A percentile compares a stretch with the other conserved stretches of the same genome.
These are phyloP conservation scores for Sinopyrophorus schimmeli DNA, from an alignment of 2,888 invertebrate species.

Conservation along the genomic window DNA sequence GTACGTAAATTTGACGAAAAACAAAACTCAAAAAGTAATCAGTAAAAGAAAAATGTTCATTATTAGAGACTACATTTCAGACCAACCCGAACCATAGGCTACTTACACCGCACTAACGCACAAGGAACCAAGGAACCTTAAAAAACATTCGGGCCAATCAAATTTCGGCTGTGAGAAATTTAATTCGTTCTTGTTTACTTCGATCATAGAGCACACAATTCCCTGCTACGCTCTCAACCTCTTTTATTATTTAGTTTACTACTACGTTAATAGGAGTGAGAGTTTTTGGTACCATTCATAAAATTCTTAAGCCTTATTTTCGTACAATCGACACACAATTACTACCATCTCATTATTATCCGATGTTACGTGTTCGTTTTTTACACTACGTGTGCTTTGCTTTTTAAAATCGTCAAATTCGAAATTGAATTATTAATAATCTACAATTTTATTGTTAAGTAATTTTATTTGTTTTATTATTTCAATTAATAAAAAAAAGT, in stretches of 20 bases:
- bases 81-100: slow-evolving; percentile 44
- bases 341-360: too few relatives aligned
- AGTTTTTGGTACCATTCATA: slow-evolving; percentile 50
- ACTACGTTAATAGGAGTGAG: slow-evolving; percentile 44
- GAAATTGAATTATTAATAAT: too few relatives aligned
- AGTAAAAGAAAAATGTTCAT: slow-evolving; percentile 31
- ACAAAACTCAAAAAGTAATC: slow-evolving; percentile 32
- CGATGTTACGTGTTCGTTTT: too few relatives aligned
- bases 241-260: slow-evolving; percentile 47
- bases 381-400: too few relatives aligned
- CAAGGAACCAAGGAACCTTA: slow-evolving; percentile 47
- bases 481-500: too few relatives aligned
- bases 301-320: slow-evolving; percentile 43
- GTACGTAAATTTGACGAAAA: slow-evolving; percentile 23
- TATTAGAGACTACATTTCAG: slow-evolving; percentile 39
- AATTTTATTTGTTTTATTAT: too few relatives aligned
- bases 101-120: slow-evolving; percentile 47
- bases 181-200: slow-evolving; percentile 39
- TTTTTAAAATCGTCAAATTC: too few relatives aligned
- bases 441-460: too few relatives aligned
- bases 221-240: slow-evolving; percentile 30
- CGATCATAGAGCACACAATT: slow-evolving; percentile 44
- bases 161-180: slow-evolving; percentile 36
- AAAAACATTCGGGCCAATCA: slow-evolving; percentile 51
- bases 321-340: slow-evolving; percentile 9